Conservation (phyloP, 2,797 vertebrate genomes). For the Smutsia gigantea region DNA sequence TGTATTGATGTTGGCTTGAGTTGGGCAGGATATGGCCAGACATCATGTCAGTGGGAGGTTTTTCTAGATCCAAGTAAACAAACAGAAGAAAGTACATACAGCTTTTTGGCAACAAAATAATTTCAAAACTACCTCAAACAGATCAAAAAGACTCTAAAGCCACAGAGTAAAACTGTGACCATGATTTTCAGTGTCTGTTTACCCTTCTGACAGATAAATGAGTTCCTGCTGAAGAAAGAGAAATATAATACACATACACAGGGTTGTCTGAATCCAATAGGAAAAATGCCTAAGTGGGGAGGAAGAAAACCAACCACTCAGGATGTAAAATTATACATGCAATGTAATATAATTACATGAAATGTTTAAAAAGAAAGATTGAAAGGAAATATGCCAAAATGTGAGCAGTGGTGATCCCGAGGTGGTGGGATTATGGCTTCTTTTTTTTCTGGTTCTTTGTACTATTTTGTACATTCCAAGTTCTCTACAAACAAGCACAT, state of each 20-base stretch:
- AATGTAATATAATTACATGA: constrained; percentile 30
- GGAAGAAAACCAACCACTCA: neutral
- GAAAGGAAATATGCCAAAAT: constrained; percentile 22
- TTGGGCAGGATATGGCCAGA: constrained; percentile 46
- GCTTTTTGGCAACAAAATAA: constrained; percentile 66
- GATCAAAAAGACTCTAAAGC: constrained; percentile 46
- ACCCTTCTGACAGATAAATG: constrained; percentile 52
- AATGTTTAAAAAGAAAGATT: neutral
- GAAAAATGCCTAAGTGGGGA: neutral
- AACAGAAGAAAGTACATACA: constrained; percentile 63
- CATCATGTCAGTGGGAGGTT: constrained; percentile 63
- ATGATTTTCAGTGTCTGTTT: constrained; percentile 65
- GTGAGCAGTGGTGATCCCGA: neutral
- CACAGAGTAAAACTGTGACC: constrained; percentile 53
- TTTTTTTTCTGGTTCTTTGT: constrained; percentile 19
- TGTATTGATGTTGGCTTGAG: constrained; percentile 64
- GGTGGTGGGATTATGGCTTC: neutral
- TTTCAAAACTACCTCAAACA: constrained; percentile 70
- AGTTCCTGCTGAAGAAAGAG: constrained; percentile 63
- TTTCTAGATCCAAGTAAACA: constrained; percentile 73
- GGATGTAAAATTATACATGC: constrained; percentile 45
- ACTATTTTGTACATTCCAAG: constrained; percentile 38
- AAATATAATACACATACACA: constrained; percentile 45
- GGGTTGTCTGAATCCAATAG: neutral
- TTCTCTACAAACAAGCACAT: constrained; percentile 38